Evolutionary conservation across 2,113 vertebrate genomes (phyloP).

Genomic region (Chlamydotis undulata): DNA sequence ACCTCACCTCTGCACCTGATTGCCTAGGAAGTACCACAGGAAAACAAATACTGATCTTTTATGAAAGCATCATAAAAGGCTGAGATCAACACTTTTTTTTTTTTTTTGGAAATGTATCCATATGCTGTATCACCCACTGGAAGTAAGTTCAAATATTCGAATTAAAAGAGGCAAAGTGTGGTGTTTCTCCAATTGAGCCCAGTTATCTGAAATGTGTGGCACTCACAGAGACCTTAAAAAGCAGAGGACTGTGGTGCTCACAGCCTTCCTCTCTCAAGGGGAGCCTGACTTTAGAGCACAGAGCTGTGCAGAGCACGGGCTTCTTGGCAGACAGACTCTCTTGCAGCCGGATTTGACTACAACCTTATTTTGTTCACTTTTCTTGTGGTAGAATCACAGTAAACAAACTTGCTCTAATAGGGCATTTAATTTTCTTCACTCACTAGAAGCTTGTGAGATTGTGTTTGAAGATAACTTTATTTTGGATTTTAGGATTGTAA

Average conservation of each 20-base stretch:
- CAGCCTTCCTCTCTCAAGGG: not conserved
- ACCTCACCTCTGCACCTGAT: no score
- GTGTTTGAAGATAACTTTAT: not conserved
- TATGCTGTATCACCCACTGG: not conserved
- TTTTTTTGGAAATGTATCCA: not conserved
- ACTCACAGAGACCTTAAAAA: not conserved
- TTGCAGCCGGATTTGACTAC: not conserved
- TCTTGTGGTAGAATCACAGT: not conserved
- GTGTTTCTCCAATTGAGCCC: not conserved
- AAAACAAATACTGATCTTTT: not conserved
- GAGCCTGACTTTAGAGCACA: not conserved
- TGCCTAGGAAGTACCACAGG: not conserved
- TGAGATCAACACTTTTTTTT: not conserved
- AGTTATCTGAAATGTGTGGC: not conserved
- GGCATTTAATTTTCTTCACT: not conserved
- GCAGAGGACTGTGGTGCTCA: rapidly evolving
- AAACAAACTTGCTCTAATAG: not conserved
- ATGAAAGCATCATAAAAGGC: not conserved
- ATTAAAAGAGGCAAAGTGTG: not conserved
- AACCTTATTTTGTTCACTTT: not conserved
- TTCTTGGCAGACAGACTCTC: not conserved
- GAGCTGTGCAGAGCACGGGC: not conserved
- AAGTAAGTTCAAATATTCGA: not conserved
- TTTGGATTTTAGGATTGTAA: not conserved
- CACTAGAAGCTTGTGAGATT: not conserved